Base-by-base conservation (phyloP, 2,797 vertebrate genomes). In the Eidolon dupreanum region DNA sequence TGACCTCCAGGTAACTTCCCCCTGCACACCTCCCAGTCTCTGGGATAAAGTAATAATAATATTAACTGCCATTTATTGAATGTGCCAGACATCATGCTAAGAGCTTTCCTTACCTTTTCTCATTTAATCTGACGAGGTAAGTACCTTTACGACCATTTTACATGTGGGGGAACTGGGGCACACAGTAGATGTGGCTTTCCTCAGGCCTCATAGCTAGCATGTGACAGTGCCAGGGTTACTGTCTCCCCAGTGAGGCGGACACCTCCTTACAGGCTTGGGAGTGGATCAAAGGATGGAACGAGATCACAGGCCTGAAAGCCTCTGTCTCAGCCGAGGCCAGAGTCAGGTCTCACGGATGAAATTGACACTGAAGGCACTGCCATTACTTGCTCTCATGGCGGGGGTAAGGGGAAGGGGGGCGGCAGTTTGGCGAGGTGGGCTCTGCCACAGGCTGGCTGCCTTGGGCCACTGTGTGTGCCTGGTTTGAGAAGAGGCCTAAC, bases 61-160 rank as follows among this genome's bases (percentile, higher is more conserved):
- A 46, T 65, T 51, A 22, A 6, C 51, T 53, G 57, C 59, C 74
- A 1, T 51, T n/a, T 85, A 31, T 9, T 59, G 57, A 33, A 2
- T 13, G 17, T 43, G n/a, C 43, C 71, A 81, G 63, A 63, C 28
- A 11, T 22, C 17, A 16, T 33, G 46, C 53, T 4, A 66, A 59
- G 59, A 77, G 28, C 79, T 81, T 73, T 33, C 59, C 16, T 66
- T 49, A 22, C 15, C 22, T 82, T 94, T 89, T 41, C 51, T 83
- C 77, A 22, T 8, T 86, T 43, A 71, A 81, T 53, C 55, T 20
- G 7, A 1, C 6, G 81, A 20, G n/a, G 13, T 33, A 9, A 77
- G 70, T 28, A 22, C 9, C 53, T 53, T 51, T 8, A 26, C 5
- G 68, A 33, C 33, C 63, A 31, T 55, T 90, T 83, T 88, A 74